Percentiles rank a stretch among this genome's conserved stretches.
Conservation (phyloP, 37 sponge, comb jelly and placozoan species). For the Lycopodina hypogea region DNA sequence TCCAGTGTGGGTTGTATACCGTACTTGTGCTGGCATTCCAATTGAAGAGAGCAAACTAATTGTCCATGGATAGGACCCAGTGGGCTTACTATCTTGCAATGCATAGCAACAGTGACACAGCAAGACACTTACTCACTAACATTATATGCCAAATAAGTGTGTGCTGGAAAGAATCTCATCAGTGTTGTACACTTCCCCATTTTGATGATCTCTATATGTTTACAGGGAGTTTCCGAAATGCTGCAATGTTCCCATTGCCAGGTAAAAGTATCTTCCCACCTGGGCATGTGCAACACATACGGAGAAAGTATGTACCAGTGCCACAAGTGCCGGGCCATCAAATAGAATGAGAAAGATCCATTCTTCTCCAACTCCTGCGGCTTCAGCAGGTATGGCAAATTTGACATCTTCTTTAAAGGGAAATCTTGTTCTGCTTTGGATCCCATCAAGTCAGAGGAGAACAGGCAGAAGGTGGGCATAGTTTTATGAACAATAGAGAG, state of each 20-base stretch:
- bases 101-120: neutral
- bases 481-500: too few species aligned
- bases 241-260: constrained; percentile 94
- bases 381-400: constrained; percentile 89
- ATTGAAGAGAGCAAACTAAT: neutral
- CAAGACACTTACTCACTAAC: constrained; percentile 17
- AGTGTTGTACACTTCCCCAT: too few species aligned
- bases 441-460: constrained; percentile 89
- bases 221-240: constrained; percentile 74
- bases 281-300: constrained; percentile 88
- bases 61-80: constrained; percentile 16
- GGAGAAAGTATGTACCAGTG: constrained; percentile 97
- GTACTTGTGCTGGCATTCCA: constrained; percentile 19
- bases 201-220: too few species aligned
- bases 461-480: constrained; percentile 67
- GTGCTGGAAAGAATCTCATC: too few species aligned
- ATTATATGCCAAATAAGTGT: too few species aligned
- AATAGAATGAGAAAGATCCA: constrained; percentile 95
- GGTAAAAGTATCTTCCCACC: constrained; percentile 82
- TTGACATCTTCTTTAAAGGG: constrained; percentile 65
- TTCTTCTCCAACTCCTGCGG: constrained; percentile 94
- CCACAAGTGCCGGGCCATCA: constrained; percentile 95
- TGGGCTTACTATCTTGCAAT: neutral
- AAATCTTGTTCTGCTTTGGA: constrained; percentile 82
- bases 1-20: constrained; percentile 9